A percentile compares a stretch with the other conserved stretches of the same genome.
phyloP scores from a whole-genome alignment of 2,797 vertebrate species.

The Xenops minutus region DNA sequence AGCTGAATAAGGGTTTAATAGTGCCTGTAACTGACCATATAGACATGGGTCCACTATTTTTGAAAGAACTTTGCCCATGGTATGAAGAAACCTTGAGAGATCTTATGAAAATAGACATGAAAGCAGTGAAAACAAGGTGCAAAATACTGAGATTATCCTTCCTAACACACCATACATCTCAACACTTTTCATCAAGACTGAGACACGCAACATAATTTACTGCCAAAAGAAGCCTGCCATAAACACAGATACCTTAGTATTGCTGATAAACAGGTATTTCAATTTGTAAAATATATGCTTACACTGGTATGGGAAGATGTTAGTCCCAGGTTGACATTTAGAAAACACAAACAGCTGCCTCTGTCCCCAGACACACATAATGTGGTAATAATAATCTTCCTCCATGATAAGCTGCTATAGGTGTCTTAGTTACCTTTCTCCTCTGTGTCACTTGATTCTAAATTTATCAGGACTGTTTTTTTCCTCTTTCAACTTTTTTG shows the following conservation, averaged over 20 bases:
- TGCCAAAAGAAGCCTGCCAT: background rate
- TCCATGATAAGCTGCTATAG: conserved; percentile 54
- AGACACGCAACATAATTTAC: background rate
- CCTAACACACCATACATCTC: too few relatives aligned
- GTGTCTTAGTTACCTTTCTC: conserved; percentile 8
- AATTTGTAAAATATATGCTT: conserved; percentile 22
- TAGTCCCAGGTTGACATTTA: conserved; percentile 31
- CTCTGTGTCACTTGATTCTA: background rate
- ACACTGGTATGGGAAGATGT: conserved; percentile 11
- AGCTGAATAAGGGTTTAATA: background rate
- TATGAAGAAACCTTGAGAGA: background rate
- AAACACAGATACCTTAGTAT: background rate
- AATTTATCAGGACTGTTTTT: background rate
- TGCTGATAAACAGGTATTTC: conserved; percentile 23
- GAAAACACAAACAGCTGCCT: conserved; percentile 33
- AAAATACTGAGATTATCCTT: background rate
- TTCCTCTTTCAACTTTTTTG: background rate
- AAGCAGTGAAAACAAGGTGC: background rate
- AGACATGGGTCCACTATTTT: background rate
- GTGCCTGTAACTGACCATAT: background rate
- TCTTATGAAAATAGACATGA: background rate
- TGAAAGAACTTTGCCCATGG: background rate
- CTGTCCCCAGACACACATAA: conserved; percentile 42
- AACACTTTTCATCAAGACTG: background rate
- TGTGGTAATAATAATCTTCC: conserved; percentile 45